phyloP scores from a whole-genome alignment of 1,140 invertebrate species.

The Ips typographus region DNA sequence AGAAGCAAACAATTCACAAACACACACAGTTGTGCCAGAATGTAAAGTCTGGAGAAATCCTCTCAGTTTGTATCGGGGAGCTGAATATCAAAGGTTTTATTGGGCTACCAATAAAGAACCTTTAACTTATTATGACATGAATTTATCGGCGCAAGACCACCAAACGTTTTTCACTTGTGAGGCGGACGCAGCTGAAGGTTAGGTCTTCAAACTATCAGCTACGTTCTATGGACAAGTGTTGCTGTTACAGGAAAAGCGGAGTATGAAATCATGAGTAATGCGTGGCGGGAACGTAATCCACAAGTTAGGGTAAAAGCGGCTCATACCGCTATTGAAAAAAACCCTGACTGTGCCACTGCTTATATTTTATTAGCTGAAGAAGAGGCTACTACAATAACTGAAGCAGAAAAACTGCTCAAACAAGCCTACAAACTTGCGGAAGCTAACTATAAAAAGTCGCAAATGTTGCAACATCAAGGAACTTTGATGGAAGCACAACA shows the following conservation, averaged over 20 bases:
- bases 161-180: constrained; percentile 98
- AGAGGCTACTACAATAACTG: constrained; percentile 88
- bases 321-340: constrained; percentile 85
- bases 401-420: constrained; percentile 86
- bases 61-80: constrained; percentile 91
- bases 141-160: constrained; percentile 97
- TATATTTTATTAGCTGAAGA: constrained; percentile 96
- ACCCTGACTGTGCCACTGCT: constrained; percentile 93
- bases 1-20: constrained; percentile 48
- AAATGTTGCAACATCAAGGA: constrained; percentile 74
- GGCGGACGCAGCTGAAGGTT: constrained; percentile 67
- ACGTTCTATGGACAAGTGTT: neutral
- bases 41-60: constrained; percentile 99
- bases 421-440: constrained; percentile 88
- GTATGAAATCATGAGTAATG: constrained; percentile 97
- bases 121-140: constrained; percentile 99
- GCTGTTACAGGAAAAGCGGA: constrained; percentile 66
- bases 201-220: neutral
- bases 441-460: constrained; percentile 79
- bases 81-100: constrained; percentile 93
- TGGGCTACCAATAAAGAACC: constrained; percentile 92
- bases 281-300: constrained; percentile 95
- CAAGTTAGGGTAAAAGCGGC: constrained; percentile 89
- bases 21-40: constrained; percentile 67
- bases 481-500: constrained; percentile 75